Evolutionary conservation across 2,888 invertebrate species (phyloP).

Genomic region (Lasioglossum pauxillum): DNA sequence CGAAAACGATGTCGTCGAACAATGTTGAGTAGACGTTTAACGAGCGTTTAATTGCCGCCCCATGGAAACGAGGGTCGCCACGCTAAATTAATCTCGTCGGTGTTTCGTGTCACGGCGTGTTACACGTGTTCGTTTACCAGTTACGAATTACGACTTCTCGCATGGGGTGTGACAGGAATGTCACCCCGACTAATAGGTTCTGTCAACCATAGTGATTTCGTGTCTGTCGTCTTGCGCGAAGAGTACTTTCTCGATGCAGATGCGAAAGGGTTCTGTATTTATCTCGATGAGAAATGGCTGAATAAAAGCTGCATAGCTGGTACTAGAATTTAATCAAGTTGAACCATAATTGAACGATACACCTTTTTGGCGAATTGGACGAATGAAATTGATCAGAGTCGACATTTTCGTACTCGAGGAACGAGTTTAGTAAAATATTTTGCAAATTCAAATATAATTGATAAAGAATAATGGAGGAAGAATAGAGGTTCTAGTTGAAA

Average conservation of each 20-base stretch:
- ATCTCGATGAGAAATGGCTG: neutral
- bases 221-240: constrained; percentile 37
- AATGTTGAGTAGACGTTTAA: constrained; percentile 36
- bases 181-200: constrained; percentile 78
- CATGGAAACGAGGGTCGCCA: constrained; percentile 24
- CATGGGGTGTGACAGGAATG: constrained; percentile 72
- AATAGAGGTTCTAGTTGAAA: neutral
- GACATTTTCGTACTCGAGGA: neutral
- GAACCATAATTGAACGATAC: neutral
- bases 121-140: constrained; percentile 74
- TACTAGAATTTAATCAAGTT: neutral
- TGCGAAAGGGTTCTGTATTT: neutral
- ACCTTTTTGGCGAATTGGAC: neutral
- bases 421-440: neutral
- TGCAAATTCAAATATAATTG: neutral
- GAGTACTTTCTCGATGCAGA: constrained; percentile 28
- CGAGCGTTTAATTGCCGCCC: constrained; percentile 51
- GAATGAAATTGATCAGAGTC: neutral
- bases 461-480: neutral
- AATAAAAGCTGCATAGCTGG: neutral
- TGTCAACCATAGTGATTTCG: constrained; percentile 71
- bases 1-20: neutral
- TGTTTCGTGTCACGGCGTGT: constrained; percentile 50
- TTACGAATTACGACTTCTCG: constrained; percentile 70
- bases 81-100: constrained; percentile 67